Evolutionary conservation across 2,113 vertebrate genomes (phyloP).

Genomic region (Chunga burmeisteri): DNA sequence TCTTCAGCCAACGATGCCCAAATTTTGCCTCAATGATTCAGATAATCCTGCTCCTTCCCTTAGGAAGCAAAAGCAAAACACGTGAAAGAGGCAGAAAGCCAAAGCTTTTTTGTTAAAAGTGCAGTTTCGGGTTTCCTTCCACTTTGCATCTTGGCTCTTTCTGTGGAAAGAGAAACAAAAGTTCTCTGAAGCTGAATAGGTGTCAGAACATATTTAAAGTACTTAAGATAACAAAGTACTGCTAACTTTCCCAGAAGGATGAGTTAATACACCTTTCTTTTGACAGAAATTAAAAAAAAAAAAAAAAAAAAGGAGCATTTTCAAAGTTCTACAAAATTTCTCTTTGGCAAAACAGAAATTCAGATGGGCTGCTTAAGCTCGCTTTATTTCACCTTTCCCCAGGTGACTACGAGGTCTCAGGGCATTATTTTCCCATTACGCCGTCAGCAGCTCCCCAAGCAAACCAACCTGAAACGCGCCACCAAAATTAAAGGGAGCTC

Average conservation of each 20-base stretch:
- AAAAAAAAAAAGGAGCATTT: background rate
- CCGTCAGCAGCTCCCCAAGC: fast-evolving
- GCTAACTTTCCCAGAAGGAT: background rate
- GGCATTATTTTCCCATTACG: fast-evolving
- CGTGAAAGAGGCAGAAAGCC: background rate
- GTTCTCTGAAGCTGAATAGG: conserved; percentile 22
- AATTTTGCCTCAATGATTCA: background rate
- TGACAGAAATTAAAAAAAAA: background rate
- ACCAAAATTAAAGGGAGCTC: fast-evolving
- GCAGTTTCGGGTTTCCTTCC: conserved; percentile 21
- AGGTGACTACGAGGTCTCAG: background rate
- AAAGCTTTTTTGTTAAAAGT: background rate
- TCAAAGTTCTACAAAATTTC: background rate
- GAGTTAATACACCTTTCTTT: background rate
- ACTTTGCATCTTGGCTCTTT: conserved; percentile 38
- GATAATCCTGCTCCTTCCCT: conserved; percentile 21
- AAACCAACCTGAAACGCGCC: background rate
- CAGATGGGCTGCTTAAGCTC: fast-evolving
- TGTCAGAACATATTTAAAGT: background rate
- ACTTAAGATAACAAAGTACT: background rate
- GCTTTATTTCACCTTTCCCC: background rate
- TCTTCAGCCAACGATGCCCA: background rate
- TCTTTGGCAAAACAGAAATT: background rate
- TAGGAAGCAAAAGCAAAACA: conserved; percentile 36
- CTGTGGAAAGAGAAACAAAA: conserved; percentile 57